Evolutionary conservation across 1,140 invertebrate genomes (phyloP).

Genomic region (Ips typographus): DNA sequence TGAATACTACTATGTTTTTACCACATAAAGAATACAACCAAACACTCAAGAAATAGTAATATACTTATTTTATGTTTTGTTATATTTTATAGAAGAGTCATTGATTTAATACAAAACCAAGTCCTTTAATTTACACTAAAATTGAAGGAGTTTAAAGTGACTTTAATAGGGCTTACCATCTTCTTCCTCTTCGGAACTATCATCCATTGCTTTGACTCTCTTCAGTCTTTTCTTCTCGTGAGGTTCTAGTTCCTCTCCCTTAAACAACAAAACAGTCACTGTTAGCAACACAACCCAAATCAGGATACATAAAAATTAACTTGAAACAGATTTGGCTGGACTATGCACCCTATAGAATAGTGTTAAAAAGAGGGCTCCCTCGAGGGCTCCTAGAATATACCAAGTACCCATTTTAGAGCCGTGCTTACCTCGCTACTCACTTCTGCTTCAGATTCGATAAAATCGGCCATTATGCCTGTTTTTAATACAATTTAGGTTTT

Average conservation of each 20-base stretch:
- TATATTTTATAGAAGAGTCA: too few species aligned
- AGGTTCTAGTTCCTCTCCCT: slow-evolving; percentile 65
- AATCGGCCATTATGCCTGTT: slow-evolving; percentile 66
- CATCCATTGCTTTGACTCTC: slow-evolving; percentile 62
- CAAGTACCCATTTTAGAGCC: slow-evolving; percentile 26
- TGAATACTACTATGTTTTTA: too few species aligned
- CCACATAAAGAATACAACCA: too few species aligned
- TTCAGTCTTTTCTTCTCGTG: slow-evolving; percentile 66
- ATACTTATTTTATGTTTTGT: too few species aligned
- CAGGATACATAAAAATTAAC: too few species aligned
- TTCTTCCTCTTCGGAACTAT: slow-evolving; percentile 66
- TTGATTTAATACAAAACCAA: too few species aligned
- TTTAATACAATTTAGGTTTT: too few species aligned
- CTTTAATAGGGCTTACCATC: slow-evolving; percentile 44
- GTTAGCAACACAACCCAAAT: background rate
- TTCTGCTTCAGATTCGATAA: slow-evolving; percentile 80
- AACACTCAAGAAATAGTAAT: too few species aligned
- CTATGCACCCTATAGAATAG: background rate
- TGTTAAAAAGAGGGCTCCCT: background rate
- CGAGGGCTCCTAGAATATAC: background rate
- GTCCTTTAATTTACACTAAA: too few species aligned
- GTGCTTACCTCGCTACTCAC: slow-evolving; percentile 75
- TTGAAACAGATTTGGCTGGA: background rate
- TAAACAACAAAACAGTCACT: slow-evolving; percentile 1
- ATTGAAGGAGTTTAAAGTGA: background rate